phyloP scores from a whole-genome alignment of 2,113 vertebrate genomes.

The Oryzias javanicus region DNA sequence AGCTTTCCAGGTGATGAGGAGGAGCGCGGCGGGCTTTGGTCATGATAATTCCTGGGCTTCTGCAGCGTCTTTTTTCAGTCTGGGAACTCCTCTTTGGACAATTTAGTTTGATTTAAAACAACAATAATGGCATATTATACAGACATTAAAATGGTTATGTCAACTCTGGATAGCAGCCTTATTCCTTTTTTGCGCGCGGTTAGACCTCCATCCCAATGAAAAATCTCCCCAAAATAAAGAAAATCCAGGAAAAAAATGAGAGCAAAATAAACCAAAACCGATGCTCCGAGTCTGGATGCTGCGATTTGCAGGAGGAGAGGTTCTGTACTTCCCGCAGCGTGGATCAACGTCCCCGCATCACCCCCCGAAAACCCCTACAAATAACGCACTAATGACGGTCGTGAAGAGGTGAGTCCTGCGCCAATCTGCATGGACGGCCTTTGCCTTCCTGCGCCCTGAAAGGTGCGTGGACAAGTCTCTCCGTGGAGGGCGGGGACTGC shows the following conservation, averaged over 20 bases:
- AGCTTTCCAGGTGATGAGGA: constrained; percentile 62
- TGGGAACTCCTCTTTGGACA: too few relatives aligned
- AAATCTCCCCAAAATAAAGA: constrained; percentile 13
- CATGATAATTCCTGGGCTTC: constrained; percentile 65
- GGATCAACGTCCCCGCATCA: constrained; percentile 36
- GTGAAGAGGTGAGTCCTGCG: constrained; percentile 12
- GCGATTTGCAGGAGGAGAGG: constrained; percentile 38
- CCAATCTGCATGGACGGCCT: constrained; percentile 27
- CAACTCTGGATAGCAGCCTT: constrained; percentile 33
- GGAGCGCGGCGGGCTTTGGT: constrained; percentile 53
- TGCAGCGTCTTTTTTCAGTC: constrained; percentile 35
- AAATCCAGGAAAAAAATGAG: constrained; percentile 12
- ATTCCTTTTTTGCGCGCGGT: constrained; percentile 37
- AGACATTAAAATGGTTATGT: constrained; percentile 25
- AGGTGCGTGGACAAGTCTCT: constrained; percentile 52
- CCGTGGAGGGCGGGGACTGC: constrained; percentile 65
- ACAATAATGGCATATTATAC: too few relatives aligned
- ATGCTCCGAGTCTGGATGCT: constrained; percentile 14
- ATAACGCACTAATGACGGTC: constrained; percentile 3
- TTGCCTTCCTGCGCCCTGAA: constrained; percentile 23
- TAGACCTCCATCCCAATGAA: constrained; percentile 11
- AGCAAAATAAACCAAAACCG: constrained; percentile 22
- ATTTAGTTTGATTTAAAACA: too few relatives aligned
- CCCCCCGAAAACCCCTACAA: constrained; percentile 37
- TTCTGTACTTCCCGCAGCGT: constrained; percentile 37